A percentile compares a stretch with the other conserved stretches of the same genome.
Evolutionary conservation across 2,888 invertebrate genomes (phyloP).

Genomic region (Cephus pygmeus): DNA sequence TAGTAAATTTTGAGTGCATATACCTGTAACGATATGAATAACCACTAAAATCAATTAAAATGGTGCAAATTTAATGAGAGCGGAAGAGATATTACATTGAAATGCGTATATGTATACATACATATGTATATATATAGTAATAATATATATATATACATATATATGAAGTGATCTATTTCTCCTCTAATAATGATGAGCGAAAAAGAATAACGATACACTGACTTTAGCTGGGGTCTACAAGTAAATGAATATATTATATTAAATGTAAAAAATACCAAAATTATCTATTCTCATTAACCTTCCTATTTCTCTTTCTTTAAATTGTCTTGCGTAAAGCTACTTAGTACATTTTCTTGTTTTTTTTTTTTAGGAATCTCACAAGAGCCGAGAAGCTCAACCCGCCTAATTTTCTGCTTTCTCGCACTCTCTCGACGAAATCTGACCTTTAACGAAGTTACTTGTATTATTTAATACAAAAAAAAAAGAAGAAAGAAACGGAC

Average conservation of each 20-base stretch:
- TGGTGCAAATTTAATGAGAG: conserved; percentile 56
- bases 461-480: conserved; percentile 5
- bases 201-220: conserved; percentile 29
- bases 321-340: background rate
- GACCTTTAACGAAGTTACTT: background rate
- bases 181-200: conserved; percentile 45
- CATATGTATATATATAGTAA: conserved; percentile 13
- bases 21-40: background rate
- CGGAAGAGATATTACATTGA: conserved; percentile 48
- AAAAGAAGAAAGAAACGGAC: conserved; percentile 11
- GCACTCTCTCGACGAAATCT: background rate
- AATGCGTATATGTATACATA: conserved; percentile 51
- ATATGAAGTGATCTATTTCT: conserved; percentile 29
- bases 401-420: background rate
- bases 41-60: conserved; percentile 40
- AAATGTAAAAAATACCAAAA: conserved; percentile 29
- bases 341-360: background rate
- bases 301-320: background rate
- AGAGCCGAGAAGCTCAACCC: background rate
- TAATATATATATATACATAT: conserved; percentile 15
- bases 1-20: background rate
- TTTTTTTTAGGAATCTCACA: background rate
- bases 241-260: conserved; percentile 26
- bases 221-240: conserved; percentile 37
- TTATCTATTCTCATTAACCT: background rate